These are phyloP conservation scores for Drosophila barbarae DNA, from an alignment of 2,888 invertebrate genomes.

Conservation along the genomic window DNA sequence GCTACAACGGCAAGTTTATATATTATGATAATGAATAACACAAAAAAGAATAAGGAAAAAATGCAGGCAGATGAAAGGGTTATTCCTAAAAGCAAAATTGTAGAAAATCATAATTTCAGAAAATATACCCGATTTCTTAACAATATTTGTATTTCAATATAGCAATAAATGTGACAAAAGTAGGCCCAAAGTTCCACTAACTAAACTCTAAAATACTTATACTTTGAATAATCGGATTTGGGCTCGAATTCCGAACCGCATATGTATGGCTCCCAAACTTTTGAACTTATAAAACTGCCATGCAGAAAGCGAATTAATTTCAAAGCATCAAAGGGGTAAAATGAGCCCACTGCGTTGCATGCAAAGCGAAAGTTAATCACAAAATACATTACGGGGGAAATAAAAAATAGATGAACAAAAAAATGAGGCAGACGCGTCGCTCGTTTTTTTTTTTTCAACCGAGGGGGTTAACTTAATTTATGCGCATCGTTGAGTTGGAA, in stretches of 20 bases:
- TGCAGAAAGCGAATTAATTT: slow-evolving; percentile 1
- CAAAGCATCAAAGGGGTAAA: slow-evolving; percentile 38
- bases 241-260: slow-evolving; percentile 52
- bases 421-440: slow-evolving; percentile 67
- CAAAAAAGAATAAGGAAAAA: too few species aligned
- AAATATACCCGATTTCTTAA: background rate
- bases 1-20: too few species aligned
- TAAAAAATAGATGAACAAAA: slow-evolving; percentile 51
- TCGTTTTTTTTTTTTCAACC: slow-evolving; percentile 47
- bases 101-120: background rate
- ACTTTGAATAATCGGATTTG: background rate
- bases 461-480: slow-evolving; percentile 74
- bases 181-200: too few species aligned
- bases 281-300: background rate
- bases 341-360: slow-evolving; percentile 65
- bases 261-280: background rate
- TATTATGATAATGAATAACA: too few species aligned
- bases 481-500: slow-evolving; percentile 60
- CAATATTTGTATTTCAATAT: too few species aligned
- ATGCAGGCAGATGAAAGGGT: slow-evolving; percentile 52
- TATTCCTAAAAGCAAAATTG: slow-evolving; percentile 15
- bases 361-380: slow-evolving; percentile 76
- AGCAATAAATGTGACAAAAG: background rate
- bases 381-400: slow-evolving; percentile 64
- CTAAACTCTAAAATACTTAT: too few species aligned